Conservation (phyloP, 2,888 invertebrate genomes). For the Acleris sparsana region DNA sequence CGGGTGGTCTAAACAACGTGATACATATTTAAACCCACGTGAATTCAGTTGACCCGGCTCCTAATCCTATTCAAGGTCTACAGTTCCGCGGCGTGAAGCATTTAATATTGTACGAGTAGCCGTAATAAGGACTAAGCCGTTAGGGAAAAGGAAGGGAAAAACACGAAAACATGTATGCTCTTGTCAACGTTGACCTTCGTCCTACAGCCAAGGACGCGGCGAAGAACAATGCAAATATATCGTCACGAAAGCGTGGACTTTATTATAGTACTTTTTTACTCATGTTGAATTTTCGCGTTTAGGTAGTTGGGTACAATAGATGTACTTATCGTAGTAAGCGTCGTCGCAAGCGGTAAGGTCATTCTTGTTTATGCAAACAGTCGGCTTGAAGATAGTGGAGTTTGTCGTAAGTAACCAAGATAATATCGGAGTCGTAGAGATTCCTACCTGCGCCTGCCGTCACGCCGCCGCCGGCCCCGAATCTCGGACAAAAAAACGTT, state of each 20-base stretch:
- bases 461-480: conserved; percentile 57
- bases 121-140: conserved; percentile 25
- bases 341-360: conserved; percentile 61
- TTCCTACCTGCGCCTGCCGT: conserved; percentile 66
- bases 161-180: conserved; percentile 24
- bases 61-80: conserved; percentile 54
- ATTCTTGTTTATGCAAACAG: conserved; percentile 77
- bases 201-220: conserved; percentile 12
- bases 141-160: conserved; percentile 34
- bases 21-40: conserved; percentile 62
- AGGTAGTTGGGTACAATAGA: conserved; percentile 43
- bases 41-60: conserved; percentile 61
- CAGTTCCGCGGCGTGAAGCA: conserved; percentile 38
- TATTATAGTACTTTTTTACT: not conserved
- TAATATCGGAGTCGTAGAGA: conserved; percentile 56
- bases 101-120: conserved; percentile 43
- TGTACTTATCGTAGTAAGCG: conserved; percentile 62
- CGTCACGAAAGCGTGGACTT: conserved; percentile 4
- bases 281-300: conserved; percentile 24
- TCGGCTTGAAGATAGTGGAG: conserved; percentile 65
- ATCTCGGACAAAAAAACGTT: conserved; percentile 69
- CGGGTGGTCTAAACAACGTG: conserved; percentile 41
- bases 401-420: conserved; percentile 69
- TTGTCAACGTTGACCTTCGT: conserved; percentile 18
- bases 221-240: conserved; percentile 12